phyloP scores from a whole-genome alignment of 2,888 invertebrate species.

The Lasioglossum zephyrum region DNA sequence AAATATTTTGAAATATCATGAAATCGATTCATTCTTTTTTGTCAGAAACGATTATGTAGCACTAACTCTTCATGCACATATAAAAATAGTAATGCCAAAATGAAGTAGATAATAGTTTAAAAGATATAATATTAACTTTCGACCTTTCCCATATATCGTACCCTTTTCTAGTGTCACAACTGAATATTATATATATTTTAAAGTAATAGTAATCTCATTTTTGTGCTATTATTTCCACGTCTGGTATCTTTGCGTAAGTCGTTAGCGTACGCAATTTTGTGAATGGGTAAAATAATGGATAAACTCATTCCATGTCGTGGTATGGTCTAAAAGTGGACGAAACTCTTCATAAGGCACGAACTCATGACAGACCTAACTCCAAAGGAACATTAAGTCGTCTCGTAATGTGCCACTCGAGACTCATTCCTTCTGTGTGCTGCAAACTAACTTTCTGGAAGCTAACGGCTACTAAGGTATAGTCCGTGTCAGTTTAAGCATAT shows the following conservation, averaged over 20 bases:
- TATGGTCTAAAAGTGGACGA: neutral
- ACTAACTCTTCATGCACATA: neutral
- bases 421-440: neutral
- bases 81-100: neutral
- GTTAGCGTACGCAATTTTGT: neutral
- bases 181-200: neutral
- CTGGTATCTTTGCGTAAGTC: neutral
- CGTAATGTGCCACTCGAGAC: slow-evolving; percentile 14
- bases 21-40: neutral
- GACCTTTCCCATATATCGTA: neutral
- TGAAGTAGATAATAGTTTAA: neutral
- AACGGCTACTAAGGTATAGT: neutral
- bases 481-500: neutral
- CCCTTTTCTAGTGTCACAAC: neutral
- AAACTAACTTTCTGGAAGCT: slow-evolving; percentile 3
- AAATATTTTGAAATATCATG: neutral
- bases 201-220: neutral
- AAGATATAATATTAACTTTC: neutral
- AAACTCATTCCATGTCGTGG: neutral
- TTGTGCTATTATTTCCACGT: neutral
- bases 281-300: neutral
- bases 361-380: neutral
- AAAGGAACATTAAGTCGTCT: slow-evolving; percentile 6
- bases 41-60: neutral
- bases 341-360: neutral